Conservation (phyloP, 2,888 invertebrate species). For the Hermaeophaga mercurialis region DNA sequence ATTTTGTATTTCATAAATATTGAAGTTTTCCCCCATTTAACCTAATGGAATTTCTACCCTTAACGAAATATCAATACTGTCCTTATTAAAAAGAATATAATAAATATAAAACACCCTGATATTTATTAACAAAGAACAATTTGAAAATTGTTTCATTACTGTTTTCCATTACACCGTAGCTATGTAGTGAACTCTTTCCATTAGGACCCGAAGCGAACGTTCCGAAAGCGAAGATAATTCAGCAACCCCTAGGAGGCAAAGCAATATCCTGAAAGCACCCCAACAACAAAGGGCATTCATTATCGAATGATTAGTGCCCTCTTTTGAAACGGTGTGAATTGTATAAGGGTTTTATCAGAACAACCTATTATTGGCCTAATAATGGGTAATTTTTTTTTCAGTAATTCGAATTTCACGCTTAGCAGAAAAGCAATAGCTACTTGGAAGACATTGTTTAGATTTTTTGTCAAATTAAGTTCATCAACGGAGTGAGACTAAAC, state of each 20-base stretch:
- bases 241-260: conserved; percentile 24
- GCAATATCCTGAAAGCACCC: conserved; percentile 28
- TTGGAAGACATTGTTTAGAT: too few species aligned
- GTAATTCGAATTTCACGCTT: background rate
- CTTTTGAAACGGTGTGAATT: conserved; percentile 20
- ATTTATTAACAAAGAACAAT: too few species aligned
- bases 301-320: conserved; percentile 28
- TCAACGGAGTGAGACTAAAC: too few species aligned
- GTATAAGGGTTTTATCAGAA: conserved; percentile 19
- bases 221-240: conserved; percentile 20
- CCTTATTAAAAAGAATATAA: too few species aligned
- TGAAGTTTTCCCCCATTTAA: too few species aligned
- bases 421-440: too few species aligned
- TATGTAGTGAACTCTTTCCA: conserved; percentile 17
- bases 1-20: too few species aligned
- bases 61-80: too few species aligned
- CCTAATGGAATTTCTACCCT: too few species aligned
- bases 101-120: too few species aligned
- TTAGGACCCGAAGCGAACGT: background rate
- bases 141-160: conserved; percentile 2
- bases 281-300: conserved; percentile 29
- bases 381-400: conserved; percentile 4
- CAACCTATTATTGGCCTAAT: conserved; percentile 13
- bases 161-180: conserved; percentile 7
- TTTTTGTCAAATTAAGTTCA: too few species aligned